A percentile compares a stretch with the other conserved stretches of the same genome.
Evolutionary conservation across 2,888 invertebrate species (phyloP).

Genomic region (Eustalomyia histrio): DNA sequence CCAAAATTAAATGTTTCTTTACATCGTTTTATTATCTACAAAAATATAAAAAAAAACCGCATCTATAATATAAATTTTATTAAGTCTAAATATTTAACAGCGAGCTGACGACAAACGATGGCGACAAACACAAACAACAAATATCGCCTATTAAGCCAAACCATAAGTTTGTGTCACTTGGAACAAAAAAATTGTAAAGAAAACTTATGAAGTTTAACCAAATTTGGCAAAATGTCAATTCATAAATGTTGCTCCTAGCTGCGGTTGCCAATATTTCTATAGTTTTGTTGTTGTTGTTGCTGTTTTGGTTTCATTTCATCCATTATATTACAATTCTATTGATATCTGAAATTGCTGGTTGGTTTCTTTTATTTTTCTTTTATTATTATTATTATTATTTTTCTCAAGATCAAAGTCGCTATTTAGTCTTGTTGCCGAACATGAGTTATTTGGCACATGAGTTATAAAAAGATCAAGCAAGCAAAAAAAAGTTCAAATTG

Average conservation of each 20-base stretch:
- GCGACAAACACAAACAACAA: conserved; percentile 2
- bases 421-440: conserved; percentile 39
- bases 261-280: conserved; percentile 22
- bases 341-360: conserved; percentile 50
- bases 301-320: conserved; percentile 19
- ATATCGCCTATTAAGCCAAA: conserved; percentile 37
- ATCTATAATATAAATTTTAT: conserved; percentile 54
- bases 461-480: conserved; percentile 6
- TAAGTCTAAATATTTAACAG: conserved; percentile 26
- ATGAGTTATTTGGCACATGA: conserved; percentile 49
- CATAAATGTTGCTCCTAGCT: conserved; percentile 46
- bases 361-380: conserved; percentile 21
- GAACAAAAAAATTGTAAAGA: conserved; percentile 39
- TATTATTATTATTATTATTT: not conserved
- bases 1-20: conserved; percentile 15
- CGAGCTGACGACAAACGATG: not conserved
- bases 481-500: conserved; percentile 23
- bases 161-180: conserved; percentile 35
- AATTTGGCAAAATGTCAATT: conserved; percentile 67
- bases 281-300: conserved; percentile 31
- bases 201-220: conserved; percentile 67
- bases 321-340: conserved; percentile 57
- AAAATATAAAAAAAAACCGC: conserved; percentile 21
- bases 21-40: conserved; percentile 27
- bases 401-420: conserved; percentile 51